phyloP scores from a whole-genome alignment of 2,113 vertebrate genomes.

The Periophthalmodon schlosseri region DNA sequence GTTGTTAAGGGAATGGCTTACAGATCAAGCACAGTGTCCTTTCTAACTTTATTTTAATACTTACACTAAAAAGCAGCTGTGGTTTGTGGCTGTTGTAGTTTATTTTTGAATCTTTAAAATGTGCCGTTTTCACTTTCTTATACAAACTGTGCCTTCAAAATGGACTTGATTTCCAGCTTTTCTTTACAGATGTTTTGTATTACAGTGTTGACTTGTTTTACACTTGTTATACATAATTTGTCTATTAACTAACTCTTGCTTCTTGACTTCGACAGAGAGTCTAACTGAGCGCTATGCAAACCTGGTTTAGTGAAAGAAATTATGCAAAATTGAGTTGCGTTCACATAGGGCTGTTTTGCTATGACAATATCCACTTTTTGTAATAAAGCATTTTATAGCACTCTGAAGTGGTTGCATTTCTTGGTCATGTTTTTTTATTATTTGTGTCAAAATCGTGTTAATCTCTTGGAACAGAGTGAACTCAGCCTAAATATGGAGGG shows the following conservation, averaged over 20 bases:
- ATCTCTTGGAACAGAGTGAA: too few relatives aligned
- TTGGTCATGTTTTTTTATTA: neutral
- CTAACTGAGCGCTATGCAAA: conserved; percentile 53
- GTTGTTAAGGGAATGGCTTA: conserved; percentile 44
- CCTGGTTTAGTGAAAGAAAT: conserved; percentile 14
- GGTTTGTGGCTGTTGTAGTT: conserved; percentile 20
- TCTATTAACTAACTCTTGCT: conserved; percentile 25
- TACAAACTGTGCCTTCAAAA: conserved; percentile 67
- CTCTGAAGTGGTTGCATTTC: conserved; percentile 33
- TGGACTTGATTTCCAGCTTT: conserved; percentile 49
- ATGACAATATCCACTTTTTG: conserved; percentile 66
- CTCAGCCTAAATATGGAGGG: too few relatives aligned
- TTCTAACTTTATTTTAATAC: conserved; percentile 32
- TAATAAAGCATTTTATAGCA: conserved; percentile 80
- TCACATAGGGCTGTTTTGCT: conserved; percentile 41
- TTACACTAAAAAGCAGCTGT: conserved; percentile 36
- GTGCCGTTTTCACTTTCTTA: conserved; percentile 43
- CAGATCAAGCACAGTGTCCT: conserved; percentile 36
- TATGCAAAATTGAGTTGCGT: conserved; percentile 37
- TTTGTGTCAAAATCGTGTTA: neutral
- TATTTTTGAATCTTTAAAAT: conserved; percentile 43
- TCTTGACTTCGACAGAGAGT: conserved; percentile 32
- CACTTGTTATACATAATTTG: conserved; percentile 47
- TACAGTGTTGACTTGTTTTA: conserved; percentile 31
- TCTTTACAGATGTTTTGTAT: conserved; percentile 51